Percentiles rank a stretch among this genome's conserved stretches.
Conservation (phyloP, 2,797 vertebrate species). For the Gadopsis bispinosus region DNA sequence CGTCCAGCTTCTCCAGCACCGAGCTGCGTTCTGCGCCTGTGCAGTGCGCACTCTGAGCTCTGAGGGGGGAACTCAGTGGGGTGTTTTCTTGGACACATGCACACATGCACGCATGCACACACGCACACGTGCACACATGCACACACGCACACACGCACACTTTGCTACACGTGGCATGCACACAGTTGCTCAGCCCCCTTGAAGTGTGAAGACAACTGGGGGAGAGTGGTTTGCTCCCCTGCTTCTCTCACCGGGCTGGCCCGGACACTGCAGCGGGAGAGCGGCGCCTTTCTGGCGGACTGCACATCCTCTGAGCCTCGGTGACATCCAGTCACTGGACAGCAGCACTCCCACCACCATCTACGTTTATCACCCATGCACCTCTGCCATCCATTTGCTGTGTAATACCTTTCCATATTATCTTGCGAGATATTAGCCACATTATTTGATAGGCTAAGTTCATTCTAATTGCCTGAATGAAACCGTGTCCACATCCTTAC, state of each 20-base stretch:
- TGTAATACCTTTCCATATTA: not conserved
- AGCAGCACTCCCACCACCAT: not conserved
- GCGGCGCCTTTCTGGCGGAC: constrained; percentile 14
- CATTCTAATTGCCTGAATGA: not conserved
- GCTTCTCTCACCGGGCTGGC: constrained; percentile 62
- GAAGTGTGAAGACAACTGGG: constrained; percentile 82
- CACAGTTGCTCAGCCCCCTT: constrained; percentile 50
- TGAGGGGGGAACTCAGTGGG: constrained; percentile 52
- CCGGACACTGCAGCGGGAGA: constrained; percentile 3
- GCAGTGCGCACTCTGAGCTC: constrained; percentile 62
- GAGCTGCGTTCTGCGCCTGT: constrained; percentile 74
- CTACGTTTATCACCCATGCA: not conserved
- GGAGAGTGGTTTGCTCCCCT: constrained; percentile 60
- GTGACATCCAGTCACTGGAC: constrained; percentile 8
- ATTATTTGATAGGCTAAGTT: not conserved
- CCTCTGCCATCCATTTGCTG: not conserved
- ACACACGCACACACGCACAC: constrained; percentile 22
- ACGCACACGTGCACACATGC: constrained; percentile 37
- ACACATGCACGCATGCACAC: constrained; percentile 31
- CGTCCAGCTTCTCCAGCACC: constrained; percentile 52
- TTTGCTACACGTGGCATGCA: not conserved
- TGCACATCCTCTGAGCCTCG: constrained; percentile 10
- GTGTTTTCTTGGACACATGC: constrained; percentile 69
- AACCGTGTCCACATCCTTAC: not conserved
- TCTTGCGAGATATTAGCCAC: not conserved